phyloP scores from a whole-genome alignment of 2,888 invertebrate genomes.

The Magallana nippona region DNA sequence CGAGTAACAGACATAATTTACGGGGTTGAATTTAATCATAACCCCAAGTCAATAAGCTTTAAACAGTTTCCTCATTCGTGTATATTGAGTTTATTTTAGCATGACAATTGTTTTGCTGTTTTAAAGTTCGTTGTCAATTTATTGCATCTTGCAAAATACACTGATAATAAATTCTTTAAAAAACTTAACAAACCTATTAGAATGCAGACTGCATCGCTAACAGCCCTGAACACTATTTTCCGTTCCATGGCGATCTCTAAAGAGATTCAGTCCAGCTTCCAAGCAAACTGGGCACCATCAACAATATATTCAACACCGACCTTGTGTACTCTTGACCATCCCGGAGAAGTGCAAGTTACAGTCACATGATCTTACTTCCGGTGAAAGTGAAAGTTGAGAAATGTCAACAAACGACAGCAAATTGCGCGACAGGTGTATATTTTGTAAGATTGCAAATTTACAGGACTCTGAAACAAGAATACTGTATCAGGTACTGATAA shows the following conservation, averaged over 20 bases:
- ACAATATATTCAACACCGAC: too few relatives aligned
- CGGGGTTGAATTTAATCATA: too few relatives aligned
- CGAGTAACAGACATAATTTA: too few relatives aligned
- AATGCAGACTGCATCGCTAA: background rate
- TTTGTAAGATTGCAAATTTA: constrained; percentile 59
- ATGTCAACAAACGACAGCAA: constrained; percentile 1
- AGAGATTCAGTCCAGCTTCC: background rate
- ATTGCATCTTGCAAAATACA: too few relatives aligned
- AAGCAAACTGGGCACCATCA: background rate
- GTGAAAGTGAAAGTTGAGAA: constrained; percentile 33
- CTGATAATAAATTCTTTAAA: background rate
- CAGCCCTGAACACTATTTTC: background rate
- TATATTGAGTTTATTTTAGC: too few relatives aligned
- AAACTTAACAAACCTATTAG: background rate
- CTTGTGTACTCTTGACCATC: background rate
- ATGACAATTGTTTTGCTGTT: too few relatives aligned
- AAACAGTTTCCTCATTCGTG: too few relatives aligned
- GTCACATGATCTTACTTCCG: background rate
- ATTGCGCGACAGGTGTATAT: constrained; percentile 54
- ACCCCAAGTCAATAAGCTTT: too few relatives aligned
- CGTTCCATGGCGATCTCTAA: background rate
- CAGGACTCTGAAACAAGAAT: constrained; percentile 55
- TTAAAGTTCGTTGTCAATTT: too few relatives aligned
- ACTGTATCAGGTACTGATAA: constrained; percentile 52
- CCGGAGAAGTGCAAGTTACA: too few relatives aligned